A percentile compares a stretch with the other conserved stretches of the same genome.
Evolutionary conservation across 2,113 vertebrate genomes (phyloP).

Genomic region (Podarcis cretensis): DNA sequence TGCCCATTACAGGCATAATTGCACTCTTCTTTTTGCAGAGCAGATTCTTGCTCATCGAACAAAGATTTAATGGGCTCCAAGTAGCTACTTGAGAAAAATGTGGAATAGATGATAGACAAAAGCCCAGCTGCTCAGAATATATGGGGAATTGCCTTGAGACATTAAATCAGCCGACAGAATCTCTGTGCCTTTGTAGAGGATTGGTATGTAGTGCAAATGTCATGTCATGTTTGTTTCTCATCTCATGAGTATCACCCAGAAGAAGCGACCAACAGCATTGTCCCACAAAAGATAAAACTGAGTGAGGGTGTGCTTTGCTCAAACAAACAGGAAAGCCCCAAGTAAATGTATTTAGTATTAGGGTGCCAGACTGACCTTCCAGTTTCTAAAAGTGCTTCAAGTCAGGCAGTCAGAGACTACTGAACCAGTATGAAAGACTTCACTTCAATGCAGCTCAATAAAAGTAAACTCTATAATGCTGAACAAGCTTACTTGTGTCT

Average conservation of each 20-base stretch:
- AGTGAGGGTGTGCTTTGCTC: not conserved
- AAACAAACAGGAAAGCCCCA: not conserved
- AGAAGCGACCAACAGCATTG: not conserved
- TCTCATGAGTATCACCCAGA: not conserved
- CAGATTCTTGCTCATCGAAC: too few relatives aligned
- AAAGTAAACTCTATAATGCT: not conserved
- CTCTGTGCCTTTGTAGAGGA: not conserved
- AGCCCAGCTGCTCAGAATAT: not conserved
- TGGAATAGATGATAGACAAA: not conserved
- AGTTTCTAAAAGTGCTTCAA: not conserved
- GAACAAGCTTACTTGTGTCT: not conserved
- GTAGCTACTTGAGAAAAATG: not conserved
- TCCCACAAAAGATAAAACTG: not conserved
- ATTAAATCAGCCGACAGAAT: not conserved
- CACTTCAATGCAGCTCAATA: not conserved
- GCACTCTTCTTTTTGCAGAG: too few relatives aligned
- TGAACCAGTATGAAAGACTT: not conserved
- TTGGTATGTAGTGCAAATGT: not conserved
- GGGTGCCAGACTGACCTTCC: not conserved
- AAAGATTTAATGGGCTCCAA: not conserved
- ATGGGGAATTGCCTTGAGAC: not conserved
- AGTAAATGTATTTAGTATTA: not conserved
- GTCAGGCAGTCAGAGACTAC: not conserved
- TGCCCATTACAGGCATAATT: too few relatives aligned
- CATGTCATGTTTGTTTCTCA: not conserved